Evolutionary conservation across 1,140 invertebrate species (phyloP).

Genomic region (Cataglyphis hispanica): DNA sequence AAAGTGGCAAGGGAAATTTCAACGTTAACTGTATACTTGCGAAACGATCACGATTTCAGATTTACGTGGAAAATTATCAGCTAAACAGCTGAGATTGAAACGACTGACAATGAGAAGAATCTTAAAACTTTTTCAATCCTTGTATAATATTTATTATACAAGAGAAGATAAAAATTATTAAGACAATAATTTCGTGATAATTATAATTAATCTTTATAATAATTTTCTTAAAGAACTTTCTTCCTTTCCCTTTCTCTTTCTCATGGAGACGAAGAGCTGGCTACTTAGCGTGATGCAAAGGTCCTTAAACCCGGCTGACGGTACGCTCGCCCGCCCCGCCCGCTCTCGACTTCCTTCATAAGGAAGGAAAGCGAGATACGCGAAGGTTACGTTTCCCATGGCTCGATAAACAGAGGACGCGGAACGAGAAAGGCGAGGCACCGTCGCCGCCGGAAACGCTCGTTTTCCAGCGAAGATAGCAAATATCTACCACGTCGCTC

Average conservation of each 20-base stretch:
- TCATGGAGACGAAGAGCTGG: background rate
- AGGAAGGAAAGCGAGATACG: conserved; percentile 57
- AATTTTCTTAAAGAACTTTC: background rate
- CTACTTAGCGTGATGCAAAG: background rate
- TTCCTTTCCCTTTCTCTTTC: background rate
- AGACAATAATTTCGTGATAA: background rate
- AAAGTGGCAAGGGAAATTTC: conserved; percentile 12
- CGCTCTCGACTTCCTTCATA: background rate
- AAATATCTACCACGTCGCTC: conserved; percentile 39
- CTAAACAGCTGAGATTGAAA: background rate
- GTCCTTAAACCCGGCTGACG: conserved; percentile 43
- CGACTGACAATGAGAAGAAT: background rate
- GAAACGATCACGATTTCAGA: background rate
- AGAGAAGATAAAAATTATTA: background rate
- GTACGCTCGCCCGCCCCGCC: conserved; percentile 17
- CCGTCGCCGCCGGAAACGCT: conserved; percentile 50
- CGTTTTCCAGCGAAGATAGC: conserved; percentile 57
- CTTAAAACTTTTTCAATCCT: background rate
- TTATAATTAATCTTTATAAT: background rate
- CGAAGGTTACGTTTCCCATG: conserved; percentile 55
- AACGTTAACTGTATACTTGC: background rate
- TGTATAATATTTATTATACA: background rate
- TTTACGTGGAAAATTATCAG: background rate
- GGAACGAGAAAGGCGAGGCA: conserved; percentile 59
- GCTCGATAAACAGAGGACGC: conserved; percentile 60